Base-by-base conservation (phyloP, 2,888 invertebrate species). In the Drosophila melanosoma region DNA sequence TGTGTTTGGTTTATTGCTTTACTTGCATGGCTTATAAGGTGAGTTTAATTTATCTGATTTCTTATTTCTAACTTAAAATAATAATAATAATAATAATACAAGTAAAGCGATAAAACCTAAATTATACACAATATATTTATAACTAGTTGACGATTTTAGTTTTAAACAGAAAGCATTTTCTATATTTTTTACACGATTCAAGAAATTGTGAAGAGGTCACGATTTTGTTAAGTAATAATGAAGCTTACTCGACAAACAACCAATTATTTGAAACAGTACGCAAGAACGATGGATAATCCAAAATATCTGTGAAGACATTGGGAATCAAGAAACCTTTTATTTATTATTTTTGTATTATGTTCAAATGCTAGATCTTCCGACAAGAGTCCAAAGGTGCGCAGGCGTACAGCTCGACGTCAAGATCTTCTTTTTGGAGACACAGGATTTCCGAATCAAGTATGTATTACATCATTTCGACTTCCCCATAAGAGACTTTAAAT, bases 321-420 rank as follows among this genome's bases (percentile, higher is more conserved):
- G 51, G 62, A 65, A 52, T 38, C 6, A 42, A 58, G 33, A 58
- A 45, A n/a, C 12, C 33, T 12, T 26, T 29, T 38, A 15, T 48
- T 60, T 29, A 36, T 49, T n/a, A 36, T 49, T 51, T 67, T 75
- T 69, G 29, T 54, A 54, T 51, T 68, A n/a, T 64, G 20, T 70
- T 40, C 67, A 10, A 53, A 65, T 62, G 5, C 59, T 48, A 84
- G 83, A 42, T 69, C 67, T 23, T 58, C 69, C 53, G 83, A 83
- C 11, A 85, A 82, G 45, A 78, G 72, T 65, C 66, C 76, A 32
- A 96, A 96, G 93, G 94, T 95, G 38, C 94, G 96, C 53, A 93
- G 95, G 84, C 93, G 95, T 75, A 96, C 96, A 8, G 95, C 96
- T 8, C 94, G 95, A 64, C 95, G 96, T 0, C 95, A 96, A 79